Evolutionary conservation across 2,113 vertebrate species (phyloP), one percentile per base, ranked within the genome.

Genomic region (Rana temporaria): DNA sequence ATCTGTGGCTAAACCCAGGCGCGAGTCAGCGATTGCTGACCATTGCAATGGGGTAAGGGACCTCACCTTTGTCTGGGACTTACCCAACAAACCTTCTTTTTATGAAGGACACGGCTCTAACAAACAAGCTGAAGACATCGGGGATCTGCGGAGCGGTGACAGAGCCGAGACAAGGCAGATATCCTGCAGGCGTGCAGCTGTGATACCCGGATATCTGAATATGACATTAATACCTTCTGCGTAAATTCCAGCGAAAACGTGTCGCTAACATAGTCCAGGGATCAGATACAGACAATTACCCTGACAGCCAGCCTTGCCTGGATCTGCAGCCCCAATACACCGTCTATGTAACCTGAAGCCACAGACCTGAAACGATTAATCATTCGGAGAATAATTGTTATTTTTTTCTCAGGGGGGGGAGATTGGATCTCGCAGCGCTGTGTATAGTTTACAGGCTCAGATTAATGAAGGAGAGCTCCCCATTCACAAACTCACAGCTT

Each of bases 201-300:
- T 11, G 26, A 66, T 73, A 6, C 52, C 52, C 56, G 42, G 26
- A 73, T 55, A 62, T 62, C 24, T 81, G 22, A 82, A 63, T 82
- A 66, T 20, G 60, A 74, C 69, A 82, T 74, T 73, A 82, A 73
- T 74, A 24, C 24, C 52, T 73, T n/a, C 42, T 82, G 79, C 48
- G 73, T 15, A 70, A 81, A 32, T 52, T 34, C 24, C 65, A 22
- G 65, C 69, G n/a, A 82, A 82, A 52, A 81, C 73, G 70, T 82
- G 79, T 74, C 52, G 34, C 11, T 56, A 74, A 82, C 79, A 82
- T 22, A 65, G 68, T 30, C 69, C 79, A 82, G 79, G 70, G 14
- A 52, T 64, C 32, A 4, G n/a, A 4, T 30, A 19, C n/a, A 6
- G 18, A 38, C 26, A 34, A 19, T 19, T 59, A 59, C 6, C 57